A percentile compares a stretch with the other conserved stretches of the same genome.
phyloP scores from a whole-genome alignment of 2,888 invertebrate genomes.

The Eristalinus sepulchralis region DNA sequence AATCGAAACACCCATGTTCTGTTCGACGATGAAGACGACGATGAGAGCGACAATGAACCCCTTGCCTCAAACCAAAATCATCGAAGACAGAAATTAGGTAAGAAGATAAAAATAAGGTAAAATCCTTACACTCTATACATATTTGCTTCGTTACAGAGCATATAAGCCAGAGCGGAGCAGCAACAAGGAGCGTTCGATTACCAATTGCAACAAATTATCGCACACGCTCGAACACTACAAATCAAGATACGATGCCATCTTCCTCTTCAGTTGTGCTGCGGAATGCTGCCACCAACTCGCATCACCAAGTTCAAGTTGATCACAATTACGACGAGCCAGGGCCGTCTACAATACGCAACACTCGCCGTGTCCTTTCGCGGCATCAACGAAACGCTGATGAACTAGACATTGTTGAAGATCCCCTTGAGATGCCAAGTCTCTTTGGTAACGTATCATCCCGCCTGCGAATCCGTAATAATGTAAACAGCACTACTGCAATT shows the following conservation, averaged over 20 bases:
- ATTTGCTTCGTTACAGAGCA: conserved; percentile 25
- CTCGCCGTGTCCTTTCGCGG: conserved; percentile 78
- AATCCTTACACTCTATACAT: background rate
- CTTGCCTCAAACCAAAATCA: conserved; percentile 76
- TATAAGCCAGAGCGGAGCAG: conserved; percentile 1
- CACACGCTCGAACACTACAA: conserved; percentile 54
- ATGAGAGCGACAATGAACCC: conserved; percentile 79
- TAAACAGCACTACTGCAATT: conserved; percentile 43
- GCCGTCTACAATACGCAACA: conserved; percentile 75
- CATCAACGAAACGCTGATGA: conserved; percentile 80
- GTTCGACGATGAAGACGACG: conserved; percentile 74
- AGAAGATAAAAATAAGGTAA: background rate
- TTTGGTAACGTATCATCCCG: conserved; percentile 73
- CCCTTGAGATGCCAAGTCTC: conserved; percentile 74
- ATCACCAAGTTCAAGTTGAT: conserved; percentile 75
- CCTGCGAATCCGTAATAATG: conserved; percentile 73
- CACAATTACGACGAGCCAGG: conserved; percentile 80
- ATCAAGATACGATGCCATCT: conserved; percentile 53
- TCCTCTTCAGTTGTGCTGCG: conserved; percentile 70
- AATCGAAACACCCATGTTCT: conserved; percentile 78
- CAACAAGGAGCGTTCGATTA: conserved; percentile 15
- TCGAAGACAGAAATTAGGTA: conserved; percentile 62
- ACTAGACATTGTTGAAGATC: conserved; percentile 76
- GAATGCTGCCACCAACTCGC: conserved; percentile 56
- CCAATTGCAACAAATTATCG: conserved; percentile 33